Base-by-base conservation (phyloP, 1,140 invertebrate species). In the Campoletis sonorensis region DNA sequence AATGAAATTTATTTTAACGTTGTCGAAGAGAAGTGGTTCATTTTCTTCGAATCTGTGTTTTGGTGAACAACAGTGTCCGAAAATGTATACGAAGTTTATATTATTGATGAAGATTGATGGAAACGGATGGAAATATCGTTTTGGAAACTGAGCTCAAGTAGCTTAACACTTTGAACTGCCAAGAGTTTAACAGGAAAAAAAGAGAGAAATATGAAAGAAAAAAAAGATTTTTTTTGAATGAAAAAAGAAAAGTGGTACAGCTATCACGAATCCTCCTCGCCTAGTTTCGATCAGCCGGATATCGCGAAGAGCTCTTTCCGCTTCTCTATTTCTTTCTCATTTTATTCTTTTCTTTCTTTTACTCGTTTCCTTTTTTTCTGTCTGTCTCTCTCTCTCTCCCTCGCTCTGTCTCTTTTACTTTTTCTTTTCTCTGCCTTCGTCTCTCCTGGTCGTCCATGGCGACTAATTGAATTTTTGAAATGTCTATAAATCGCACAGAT, bases 391-490 rank as follows among this genome's bases (percentile, higher is more conserved):
- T 67, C 61, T 15, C 23, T 27, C 13, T 27, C 23, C 23, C 61
- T 27, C 61, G 13, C 10, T 27, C 61, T 67, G 3, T 8, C 27
- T 18, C 30, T 18, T 18, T 18, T 7, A 37, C 13, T 33, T 33
- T 10, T 27, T 70, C n/a, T 70, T 21, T 27, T 70, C 30, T 11
- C 7, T 15, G 13, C 15, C 67, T 70, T 15, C n/a, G 11, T 70
- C 13, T 70, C 67, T 58, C 16, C 73, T 61, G 21, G 51, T 77
- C 54, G 27, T 77, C 54, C 23, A 10, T 54, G 73, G 30, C 73
- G 51, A 77, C 73, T 77, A 77, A 77, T 77, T 77, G 73, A 77
- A 77, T 77, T 77, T 77, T 77, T 54, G 73, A 77, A 77, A 77
- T 61, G 73, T 77, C 73, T 61, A 77, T 77, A 77, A 77, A 77